phyloP scores from a whole-genome alignment of 2,888 invertebrate species.

The Argyra leucocephala region DNA sequence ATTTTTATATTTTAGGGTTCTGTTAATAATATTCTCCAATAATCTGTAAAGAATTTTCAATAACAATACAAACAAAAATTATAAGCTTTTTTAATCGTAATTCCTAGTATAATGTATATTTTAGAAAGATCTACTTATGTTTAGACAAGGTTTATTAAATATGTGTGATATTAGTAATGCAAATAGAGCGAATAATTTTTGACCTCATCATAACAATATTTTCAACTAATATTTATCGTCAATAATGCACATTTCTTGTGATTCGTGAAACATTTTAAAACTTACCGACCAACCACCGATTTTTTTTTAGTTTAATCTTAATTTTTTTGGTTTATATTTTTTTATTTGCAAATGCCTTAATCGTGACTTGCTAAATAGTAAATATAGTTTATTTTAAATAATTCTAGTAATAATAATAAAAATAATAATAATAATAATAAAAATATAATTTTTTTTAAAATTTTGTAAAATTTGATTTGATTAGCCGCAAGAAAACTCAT shows the following conservation, averaged over 20 bases:
- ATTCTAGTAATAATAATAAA: neutral
- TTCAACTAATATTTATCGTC: neutral
- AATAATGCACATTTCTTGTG: too few relatives aligned
- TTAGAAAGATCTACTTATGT: too few relatives aligned
- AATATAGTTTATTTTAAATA: neutral
- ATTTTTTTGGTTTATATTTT: neutral
- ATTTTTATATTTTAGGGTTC: too few relatives aligned
- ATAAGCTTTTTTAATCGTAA: too few relatives aligned
- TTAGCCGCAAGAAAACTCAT: neutral
- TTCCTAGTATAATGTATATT: too few relatives aligned
- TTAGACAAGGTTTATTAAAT: neutral
- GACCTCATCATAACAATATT: neutral
- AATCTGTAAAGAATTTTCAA: too few relatives aligned
- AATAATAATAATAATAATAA: neutral
- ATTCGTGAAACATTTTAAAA: neutral
- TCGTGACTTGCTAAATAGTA: neutral
- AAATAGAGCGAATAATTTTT: constrained; percentile 6
- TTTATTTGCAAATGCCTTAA: neutral
- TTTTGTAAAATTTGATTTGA: neutral
- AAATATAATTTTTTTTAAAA: neutral
- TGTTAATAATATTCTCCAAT: too few relatives aligned
- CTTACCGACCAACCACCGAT: neutral
- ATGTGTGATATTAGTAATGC: neutral
- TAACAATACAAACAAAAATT: too few relatives aligned
- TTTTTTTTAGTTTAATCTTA: neutral